These are phyloP conservation scores for Caenorhabditis parvicauda DNA, from an alignment of 2,888 invertebrate genomes.

Conservation along the genomic window DNA sequence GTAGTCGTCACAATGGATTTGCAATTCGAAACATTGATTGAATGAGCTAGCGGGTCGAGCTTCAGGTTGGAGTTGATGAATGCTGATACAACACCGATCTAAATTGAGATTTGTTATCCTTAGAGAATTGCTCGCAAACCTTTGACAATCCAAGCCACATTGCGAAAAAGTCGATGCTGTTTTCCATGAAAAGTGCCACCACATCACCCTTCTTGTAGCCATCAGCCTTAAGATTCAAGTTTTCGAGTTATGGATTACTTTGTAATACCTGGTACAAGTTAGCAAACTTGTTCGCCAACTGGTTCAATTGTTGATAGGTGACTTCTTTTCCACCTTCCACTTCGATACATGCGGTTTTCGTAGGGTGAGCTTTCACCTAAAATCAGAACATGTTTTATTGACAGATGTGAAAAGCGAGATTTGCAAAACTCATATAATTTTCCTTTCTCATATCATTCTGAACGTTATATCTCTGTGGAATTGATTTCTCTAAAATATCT, in stretches of 20 bases:
- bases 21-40: slow-evolving; percentile 81
- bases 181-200: slow-evolving; percentile 85
- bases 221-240: slow-evolving; percentile 27
- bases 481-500: too few species aligned
- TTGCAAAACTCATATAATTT: too few species aligned
- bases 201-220: slow-evolving; percentile 73
- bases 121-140: slow-evolving; percentile 50
- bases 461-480: too few species aligned
- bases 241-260: background rate
- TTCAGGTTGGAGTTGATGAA: slow-evolving; percentile 91
- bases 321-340: slow-evolving; percentile 50
- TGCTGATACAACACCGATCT: slow-evolving; percentile 70
- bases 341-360: slow-evolving; percentile 36
- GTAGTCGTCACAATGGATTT: slow-evolving; percentile 74
- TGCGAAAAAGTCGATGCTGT: slow-evolving; percentile 85
- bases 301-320: slow-evolving; percentile 52
- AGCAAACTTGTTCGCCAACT: slow-evolving; percentile 54
- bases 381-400: background rate
- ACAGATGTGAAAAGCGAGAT: background rate
- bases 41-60: slow-evolving; percentile 79
- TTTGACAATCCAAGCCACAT: slow-evolving; percentile 91
- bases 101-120: background rate
- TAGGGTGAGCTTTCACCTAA: slow-evolving; percentile 31
- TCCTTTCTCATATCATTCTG: too few species aligned
- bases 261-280: slow-evolving; percentile 50